Evolutionary conservation across 53 echinoderm and acorn worm genomes (phyloP).

Genomic region (Antedon mediterranea): DNA sequence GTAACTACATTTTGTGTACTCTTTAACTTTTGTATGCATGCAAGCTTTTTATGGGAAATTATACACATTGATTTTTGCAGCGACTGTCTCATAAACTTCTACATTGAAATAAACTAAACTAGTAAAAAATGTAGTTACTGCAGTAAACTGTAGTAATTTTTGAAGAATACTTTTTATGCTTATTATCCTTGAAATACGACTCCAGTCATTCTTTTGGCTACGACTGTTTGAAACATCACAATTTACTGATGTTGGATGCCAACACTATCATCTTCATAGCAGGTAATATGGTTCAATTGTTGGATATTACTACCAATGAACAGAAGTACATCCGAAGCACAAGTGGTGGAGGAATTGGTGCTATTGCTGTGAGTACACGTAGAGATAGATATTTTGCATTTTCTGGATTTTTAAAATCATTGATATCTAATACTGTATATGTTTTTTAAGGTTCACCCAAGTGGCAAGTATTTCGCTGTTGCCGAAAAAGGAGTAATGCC

Average conservation of each 20-base stretch:
- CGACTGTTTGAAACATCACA: conserved; percentile 76
- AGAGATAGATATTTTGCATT: too few relatives aligned
- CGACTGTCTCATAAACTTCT: too few relatives aligned
- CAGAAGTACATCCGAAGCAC: conserved; percentile 76
- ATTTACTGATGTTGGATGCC: conserved; percentile 81
- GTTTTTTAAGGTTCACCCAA: conserved; percentile 66
- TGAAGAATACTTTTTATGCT: too few relatives aligned
- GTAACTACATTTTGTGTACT: too few relatives aligned
- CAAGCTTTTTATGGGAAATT: too few relatives aligned
- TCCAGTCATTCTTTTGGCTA: conserved; percentile 92
- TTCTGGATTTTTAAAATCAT: neutral
- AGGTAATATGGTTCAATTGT: conserved; percentile 71
- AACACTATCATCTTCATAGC: conserved; percentile 87
- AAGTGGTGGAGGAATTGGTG: conserved; percentile 90
- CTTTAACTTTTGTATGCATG: too few relatives aligned
- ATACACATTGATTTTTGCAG: too few relatives aligned
- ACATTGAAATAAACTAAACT: too few relatives aligned
- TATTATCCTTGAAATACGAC: too few relatives aligned
- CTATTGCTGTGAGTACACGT: conserved; percentile 54
- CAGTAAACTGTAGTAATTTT: too few relatives aligned
- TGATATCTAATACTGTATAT: neutral
- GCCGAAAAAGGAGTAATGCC: conserved; percentile 84
- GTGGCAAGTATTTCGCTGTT: conserved; percentile 82
- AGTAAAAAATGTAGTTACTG: too few relatives aligned
- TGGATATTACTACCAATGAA: conserved; percentile 66